A percentile compares a stretch with the other conserved stretches of the same genome.
Evolutionary conservation across 2,888 invertebrate species (phyloP).

Genomic region (Lithophane socia): DNA sequence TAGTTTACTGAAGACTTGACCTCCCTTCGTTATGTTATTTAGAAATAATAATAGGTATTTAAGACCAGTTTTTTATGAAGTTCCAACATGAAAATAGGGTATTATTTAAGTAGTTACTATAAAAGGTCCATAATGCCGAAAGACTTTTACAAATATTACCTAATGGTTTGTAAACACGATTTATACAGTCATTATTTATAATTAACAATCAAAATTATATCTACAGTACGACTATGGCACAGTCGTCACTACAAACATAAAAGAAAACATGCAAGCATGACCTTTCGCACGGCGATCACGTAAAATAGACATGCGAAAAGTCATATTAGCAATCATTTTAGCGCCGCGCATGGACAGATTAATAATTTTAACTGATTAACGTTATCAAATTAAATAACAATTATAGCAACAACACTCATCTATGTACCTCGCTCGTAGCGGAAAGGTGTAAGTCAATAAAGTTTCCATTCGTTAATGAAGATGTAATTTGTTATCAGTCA

Average conservation of each 20-base stretch:
- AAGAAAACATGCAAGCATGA: background rate
- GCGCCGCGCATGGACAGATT: background rate
- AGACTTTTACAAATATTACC: slow-evolving; percentile 5
- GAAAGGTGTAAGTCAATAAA: slow-evolving; percentile 11
- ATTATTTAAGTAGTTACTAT: background rate
- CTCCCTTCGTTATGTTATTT: background rate
- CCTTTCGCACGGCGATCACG: background rate
- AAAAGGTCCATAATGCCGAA: background rate
- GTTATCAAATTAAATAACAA: slow-evolving; percentile 21
- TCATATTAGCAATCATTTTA: background rate
- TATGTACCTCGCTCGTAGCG: background rate
- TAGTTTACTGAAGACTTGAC: slow-evolving; percentile 27
- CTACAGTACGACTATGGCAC: background rate
- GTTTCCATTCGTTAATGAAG: slow-evolving; percentile 18
- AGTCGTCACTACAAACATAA: background rate
- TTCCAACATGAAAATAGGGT: background rate
- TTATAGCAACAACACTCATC: slow-evolving; percentile 10
- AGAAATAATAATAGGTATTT: slow-evolving; percentile 6
- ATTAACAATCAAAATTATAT: slow-evolving; percentile 1
- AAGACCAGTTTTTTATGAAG: background rate
- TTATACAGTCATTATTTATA: background rate
- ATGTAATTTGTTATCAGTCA: slow-evolving; percentile 19
- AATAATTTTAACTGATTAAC: slow-evolving; percentile 10
- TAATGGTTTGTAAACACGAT: slow-evolving; percentile 8
- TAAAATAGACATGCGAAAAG: background rate